Evolutionary conservation across 2,797 vertebrate species (phyloP).

Genomic region (Amazona finschi): DNA sequence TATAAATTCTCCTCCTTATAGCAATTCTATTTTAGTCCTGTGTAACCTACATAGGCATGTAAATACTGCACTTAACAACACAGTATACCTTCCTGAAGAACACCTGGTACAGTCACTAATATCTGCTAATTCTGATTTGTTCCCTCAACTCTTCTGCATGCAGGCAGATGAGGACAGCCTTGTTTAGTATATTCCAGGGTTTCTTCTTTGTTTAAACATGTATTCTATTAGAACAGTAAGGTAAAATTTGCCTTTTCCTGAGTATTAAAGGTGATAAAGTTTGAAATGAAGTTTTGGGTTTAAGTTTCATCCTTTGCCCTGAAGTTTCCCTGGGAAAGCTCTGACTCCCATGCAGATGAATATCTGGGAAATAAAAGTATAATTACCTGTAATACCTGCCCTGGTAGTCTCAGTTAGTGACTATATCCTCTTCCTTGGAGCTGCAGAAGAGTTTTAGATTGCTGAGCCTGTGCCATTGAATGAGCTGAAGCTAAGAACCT

Average conservation of each 20-base stretch:
- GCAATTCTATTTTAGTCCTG: not conserved
- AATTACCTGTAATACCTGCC: not conserved
- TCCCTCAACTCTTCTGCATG: not conserved
- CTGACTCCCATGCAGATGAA: not conserved
- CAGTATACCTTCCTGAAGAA: not conserved
- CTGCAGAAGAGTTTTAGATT: not conserved
- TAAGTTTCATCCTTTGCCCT: not conserved
- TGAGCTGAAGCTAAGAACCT: not conserved
- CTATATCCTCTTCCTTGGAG: not conserved
- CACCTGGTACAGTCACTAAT: not conserved
- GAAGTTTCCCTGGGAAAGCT: not conserved
- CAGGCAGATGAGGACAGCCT: not conserved
- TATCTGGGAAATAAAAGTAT: not conserved
- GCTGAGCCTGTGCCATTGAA: not conserved
- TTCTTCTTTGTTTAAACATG: not conserved
- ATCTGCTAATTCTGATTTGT: not conserved
- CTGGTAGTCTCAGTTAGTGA: not conserved
- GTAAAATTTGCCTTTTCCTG: not conserved
- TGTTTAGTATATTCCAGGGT: not conserved
- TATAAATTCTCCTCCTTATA: not conserved
- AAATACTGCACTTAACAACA: not conserved
- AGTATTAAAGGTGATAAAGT: not conserved
- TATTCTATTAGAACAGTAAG: not conserved
- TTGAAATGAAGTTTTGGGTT: not conserved
- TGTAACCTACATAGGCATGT: not conserved